Conservation (phyloP, 1,140 invertebrate species). For the Hyposmocoma kahamanoa region DNA sequence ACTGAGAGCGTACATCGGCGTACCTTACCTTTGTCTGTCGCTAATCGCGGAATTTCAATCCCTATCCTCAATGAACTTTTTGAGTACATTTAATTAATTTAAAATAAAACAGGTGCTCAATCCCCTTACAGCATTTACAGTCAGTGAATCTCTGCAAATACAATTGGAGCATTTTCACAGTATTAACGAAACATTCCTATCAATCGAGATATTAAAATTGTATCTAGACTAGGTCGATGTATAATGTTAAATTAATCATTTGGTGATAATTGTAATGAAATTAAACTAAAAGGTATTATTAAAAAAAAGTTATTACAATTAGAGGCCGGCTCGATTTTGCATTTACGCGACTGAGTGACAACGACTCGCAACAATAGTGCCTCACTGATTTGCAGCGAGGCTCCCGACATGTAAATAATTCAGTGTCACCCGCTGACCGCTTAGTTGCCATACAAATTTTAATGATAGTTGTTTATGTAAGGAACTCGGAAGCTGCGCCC, state of each 20-base stretch:
- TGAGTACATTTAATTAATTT: slow-evolving; percentile 13
- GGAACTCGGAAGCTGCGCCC: slow-evolving; percentile 24
- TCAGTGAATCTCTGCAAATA: slow-evolving; percentile 22
- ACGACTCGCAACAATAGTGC: too few relatives aligned
- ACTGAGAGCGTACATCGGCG: neutral
- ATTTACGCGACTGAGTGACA: slow-evolving; percentile 56
- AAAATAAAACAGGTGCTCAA: slow-evolving; percentile 17
- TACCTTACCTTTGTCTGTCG: too few relatives aligned
- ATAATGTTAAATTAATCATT: slow-evolving; percentile 53
- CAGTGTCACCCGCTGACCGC: slow-evolving; percentile 60
- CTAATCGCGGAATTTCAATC: too few relatives aligned
- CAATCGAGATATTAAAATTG: slow-evolving; percentile 50
- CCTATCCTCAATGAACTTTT: neutral
- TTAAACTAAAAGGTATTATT: slow-evolving; percentile 49
- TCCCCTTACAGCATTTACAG: slow-evolving; percentile 25
- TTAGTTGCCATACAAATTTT: slow-evolving; percentile 70
- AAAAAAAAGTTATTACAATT: slow-evolving; percentile 37
- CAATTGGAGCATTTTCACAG: slow-evolving; percentile 34
- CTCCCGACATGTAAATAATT: slow-evolving; percentile 53
- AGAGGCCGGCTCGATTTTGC: slow-evolving; percentile 21
- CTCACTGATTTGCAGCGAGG: too few relatives aligned
- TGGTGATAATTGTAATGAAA: slow-evolving; percentile 60
- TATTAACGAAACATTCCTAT: slow-evolving; percentile 68
- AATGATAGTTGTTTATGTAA: slow-evolving; percentile 62
- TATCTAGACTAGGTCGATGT: slow-evolving; percentile 42